phyloP scores from a whole-genome alignment of 35 echinoderm and acorn worm genomes.

The Apostichopus parvimensis region DNA sequence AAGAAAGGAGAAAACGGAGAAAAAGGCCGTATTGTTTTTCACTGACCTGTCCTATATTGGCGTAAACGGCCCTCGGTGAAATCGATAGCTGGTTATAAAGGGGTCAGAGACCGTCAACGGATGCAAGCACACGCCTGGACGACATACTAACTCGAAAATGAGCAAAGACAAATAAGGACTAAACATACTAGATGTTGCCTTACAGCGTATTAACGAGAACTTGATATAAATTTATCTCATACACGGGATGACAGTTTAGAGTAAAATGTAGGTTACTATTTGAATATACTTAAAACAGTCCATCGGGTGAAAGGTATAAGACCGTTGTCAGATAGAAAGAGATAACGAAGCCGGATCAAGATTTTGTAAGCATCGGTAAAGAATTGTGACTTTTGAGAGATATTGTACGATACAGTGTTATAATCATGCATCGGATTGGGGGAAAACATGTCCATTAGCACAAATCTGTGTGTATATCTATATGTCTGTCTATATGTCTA shows the following conservation, averaged over 20 bases:
- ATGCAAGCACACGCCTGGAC: background rate
- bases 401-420: no score
- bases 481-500: no score
- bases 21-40: background rate
- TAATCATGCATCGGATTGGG: no score
- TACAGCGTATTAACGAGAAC: background rate
- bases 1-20: background rate
- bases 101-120: background rate
- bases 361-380: no score
- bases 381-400: no score
- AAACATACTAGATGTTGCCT: slow-evolving; percentile 1
- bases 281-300: background rate
- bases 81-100: background rate
- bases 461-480: no score
- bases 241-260: background rate
- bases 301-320: no score
- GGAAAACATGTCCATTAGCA: no score
- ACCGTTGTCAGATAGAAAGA: no score
- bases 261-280: background rate
- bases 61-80: background rate
- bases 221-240: background rate
- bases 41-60: background rate
- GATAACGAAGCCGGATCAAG: no score
- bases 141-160: background rate
- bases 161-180: background rate